Conservation (phyloP, 2,888 invertebrate genomes). For the Epirrhoe tristata region DNA sequence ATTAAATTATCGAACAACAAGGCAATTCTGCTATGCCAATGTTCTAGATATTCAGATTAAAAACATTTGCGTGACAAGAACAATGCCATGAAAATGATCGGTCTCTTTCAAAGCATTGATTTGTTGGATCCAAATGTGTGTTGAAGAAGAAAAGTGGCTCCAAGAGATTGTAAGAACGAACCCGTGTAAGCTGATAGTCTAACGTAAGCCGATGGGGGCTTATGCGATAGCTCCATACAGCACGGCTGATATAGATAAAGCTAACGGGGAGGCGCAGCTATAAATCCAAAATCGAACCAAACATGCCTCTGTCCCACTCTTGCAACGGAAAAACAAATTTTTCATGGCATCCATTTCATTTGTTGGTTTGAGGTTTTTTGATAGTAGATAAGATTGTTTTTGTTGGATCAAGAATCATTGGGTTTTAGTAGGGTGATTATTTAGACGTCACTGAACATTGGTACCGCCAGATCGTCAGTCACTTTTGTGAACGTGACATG, state of each 20-base stretch:
- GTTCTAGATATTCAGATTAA: not conserved
- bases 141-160: slow-evolving; percentile 2
- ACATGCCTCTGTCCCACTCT: slow-evolving; percentile 58
- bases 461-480: too few relatives aligned
- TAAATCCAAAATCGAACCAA: slow-evolving; percentile 69
- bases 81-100: not conserved
- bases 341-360: slow-evolving; percentile 54
- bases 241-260: slow-evolving; percentile 77
- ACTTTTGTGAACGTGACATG: too few relatives aligned
- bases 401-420: not conserved
- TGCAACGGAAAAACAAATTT: slow-evolving; percentile 56
- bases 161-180: slow-evolving; percentile 11
- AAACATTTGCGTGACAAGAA: not conserved
- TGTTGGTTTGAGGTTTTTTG: slow-evolving; percentile 36
- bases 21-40: not conserved
- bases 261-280: slow-evolving; percentile 78
- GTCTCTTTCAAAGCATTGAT: not conserved
- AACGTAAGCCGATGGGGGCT: slow-evolving; percentile 66
- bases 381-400: slow-evolving; percentile 1
- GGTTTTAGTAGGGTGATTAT: too few relatives aligned
- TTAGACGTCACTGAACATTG: too few relatives aligned
- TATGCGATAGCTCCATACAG: slow-evolving; percentile 78
- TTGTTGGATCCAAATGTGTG: not conserved
- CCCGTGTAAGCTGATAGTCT: slow-evolving; percentile 56
- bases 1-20: not conserved